Evolutionary conservation across 2,888 invertebrate species (phyloP).

Genomic region (Cantharis flavilabris): DNA sequence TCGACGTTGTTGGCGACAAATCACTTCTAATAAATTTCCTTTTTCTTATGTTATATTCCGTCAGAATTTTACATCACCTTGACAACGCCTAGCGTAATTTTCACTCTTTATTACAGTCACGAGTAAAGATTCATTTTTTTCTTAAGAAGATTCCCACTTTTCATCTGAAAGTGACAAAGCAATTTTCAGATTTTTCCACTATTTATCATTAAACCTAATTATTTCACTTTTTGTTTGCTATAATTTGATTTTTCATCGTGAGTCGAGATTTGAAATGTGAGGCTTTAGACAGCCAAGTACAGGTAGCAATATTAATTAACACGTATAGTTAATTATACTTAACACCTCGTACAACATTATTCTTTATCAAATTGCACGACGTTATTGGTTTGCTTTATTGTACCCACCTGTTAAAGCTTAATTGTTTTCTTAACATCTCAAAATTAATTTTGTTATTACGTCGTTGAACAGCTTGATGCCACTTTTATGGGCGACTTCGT

Average conservation of each 20-base stretch:
- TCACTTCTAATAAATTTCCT: conserved; percentile 20
- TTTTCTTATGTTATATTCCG: conserved; percentile 19
- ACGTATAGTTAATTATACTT: conserved; percentile 7
- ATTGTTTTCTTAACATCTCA: conserved; percentile 7
- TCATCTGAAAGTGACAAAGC: background rate
- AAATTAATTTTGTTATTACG: conserved; percentile 13
- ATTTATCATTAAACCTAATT: background rate
- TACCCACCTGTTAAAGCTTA: conserved; percentile 6
- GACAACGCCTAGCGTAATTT: conserved; percentile 20
- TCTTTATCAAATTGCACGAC: conserved; percentile 11
- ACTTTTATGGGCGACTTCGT: background rate
- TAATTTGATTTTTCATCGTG: background rate
- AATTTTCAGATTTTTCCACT: conserved; percentile 1
- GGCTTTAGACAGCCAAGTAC: background rate
- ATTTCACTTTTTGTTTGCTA: background rate
- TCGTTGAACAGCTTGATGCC: conserved; percentile 6
- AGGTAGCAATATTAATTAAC: conserved; percentile 5
- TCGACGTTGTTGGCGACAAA: conserved; percentile 16
- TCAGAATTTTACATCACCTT: conserved; percentile 16
- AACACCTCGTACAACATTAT: conserved; percentile 8
- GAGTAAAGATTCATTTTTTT: conserved; percentile 10
- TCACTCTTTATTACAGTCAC: conserved; percentile 23
- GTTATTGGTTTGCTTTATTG: conserved; percentile 8
- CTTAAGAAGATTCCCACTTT: background rate
- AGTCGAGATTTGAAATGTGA: background rate